phyloP scores from a whole-genome alignment of 2,797 vertebrate genomes.

The Phaenicophaeus curvirostris region DNA sequence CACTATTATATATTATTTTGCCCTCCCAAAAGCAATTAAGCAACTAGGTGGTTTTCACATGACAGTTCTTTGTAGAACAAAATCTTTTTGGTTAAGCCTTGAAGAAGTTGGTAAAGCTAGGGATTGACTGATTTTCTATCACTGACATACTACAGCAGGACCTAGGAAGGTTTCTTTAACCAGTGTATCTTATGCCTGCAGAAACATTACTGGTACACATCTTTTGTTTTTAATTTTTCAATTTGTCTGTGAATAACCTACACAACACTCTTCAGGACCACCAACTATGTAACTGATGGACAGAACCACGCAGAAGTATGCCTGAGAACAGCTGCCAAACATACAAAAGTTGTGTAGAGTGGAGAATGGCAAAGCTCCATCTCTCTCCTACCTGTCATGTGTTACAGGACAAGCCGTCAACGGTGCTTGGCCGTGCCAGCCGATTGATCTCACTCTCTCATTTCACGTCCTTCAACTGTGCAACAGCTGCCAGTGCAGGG shows the following conservation, averaged over 20 bases:
- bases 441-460: neutral
- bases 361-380: fast-evolving
- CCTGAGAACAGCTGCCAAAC: neutral
- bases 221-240: neutral
- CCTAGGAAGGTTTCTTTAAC: neutral
- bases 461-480: neutral
- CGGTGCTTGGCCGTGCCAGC: neutral
- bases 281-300: neutral
- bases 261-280: neutral
- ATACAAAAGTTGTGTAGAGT: fast-evolving
- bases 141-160: neutral
- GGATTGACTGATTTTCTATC: neutral
- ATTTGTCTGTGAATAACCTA: neutral
- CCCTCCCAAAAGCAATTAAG: neutral
- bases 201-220: neutral
- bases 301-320: neutral
- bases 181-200: neutral
- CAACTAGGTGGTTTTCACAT: neutral
- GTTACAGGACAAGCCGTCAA: neutral
- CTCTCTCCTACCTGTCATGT: neutral
- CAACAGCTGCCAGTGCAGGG: neutral
- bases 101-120: neutral
- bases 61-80: neutral
- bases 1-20: neutral
- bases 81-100: neutral